Evolutionary conservation across 2,888 invertebrate species (phyloP).

Genomic region (Orthosia cruda): DNA sequence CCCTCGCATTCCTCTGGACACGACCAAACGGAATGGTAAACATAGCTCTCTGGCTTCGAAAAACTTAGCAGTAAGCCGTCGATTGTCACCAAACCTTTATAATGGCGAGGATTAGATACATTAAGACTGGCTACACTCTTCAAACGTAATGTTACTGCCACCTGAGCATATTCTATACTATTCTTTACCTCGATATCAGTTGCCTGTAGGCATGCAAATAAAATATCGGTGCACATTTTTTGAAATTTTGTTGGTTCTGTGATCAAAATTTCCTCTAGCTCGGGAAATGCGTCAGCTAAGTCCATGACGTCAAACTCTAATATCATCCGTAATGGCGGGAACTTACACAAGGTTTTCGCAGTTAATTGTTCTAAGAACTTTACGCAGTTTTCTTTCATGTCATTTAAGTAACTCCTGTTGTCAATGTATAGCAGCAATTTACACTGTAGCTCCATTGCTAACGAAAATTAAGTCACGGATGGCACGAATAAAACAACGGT

Average conservation of each 20-base stretch:
- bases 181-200: constrained; percentile 69
- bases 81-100: constrained; percentile 77
- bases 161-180: constrained; percentile 77
- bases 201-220: constrained; percentile 82
- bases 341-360: constrained; percentile 78
- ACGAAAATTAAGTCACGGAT: constrained; percentile 13
- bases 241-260: constrained; percentile 83
- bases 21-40: constrained; percentile 87
- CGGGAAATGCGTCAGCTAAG: constrained; percentile 78
- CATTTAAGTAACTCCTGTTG: constrained; percentile 76
- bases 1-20: constrained; percentile 89
- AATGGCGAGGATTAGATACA: constrained; percentile 69
- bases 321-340: constrained; percentile 82
- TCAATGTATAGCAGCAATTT: constrained; percentile 86
- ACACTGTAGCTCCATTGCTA: constrained; percentile 78
- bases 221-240: constrained; percentile 79
- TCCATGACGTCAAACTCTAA: constrained; percentile 85
- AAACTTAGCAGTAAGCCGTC: constrained; percentile 80
- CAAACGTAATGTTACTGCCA: constrained; percentile 79
- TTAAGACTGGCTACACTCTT: constrained; percentile 77
- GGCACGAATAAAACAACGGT: constrained; percentile 28
- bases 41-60: constrained; percentile 81
- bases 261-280: constrained; percentile 78
- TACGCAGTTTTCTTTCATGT: constrained; percentile 80
- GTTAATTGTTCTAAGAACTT: constrained; percentile 76